Evolutionary conservation across 2,113 vertebrate genomes (phyloP).

Genomic region (Saimiri boliviensis): DNA sequence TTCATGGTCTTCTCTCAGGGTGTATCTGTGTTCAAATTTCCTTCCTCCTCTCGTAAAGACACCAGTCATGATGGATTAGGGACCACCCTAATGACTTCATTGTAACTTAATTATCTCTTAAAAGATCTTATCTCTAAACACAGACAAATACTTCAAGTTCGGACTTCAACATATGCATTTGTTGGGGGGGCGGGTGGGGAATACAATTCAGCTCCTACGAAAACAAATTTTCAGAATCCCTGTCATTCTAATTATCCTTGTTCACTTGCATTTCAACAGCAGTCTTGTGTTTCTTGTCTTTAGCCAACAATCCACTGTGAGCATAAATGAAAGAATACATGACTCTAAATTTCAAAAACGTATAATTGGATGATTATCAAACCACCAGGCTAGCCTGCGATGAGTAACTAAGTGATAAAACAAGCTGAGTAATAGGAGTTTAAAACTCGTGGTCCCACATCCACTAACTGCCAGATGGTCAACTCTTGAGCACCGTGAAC

Average conservation of each 20-base stretch:
- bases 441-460: not conserved
- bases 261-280: not conserved
- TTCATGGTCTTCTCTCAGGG: not conserved
- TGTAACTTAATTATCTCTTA: not conserved
- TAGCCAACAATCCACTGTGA: not conserved
- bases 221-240: not conserved
- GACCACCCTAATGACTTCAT: not conserved
- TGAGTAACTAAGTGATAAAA: not conserved
- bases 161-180: not conserved
- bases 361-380: not conserved
- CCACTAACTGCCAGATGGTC: not conserved
- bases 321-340: not conserved
- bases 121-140: not conserved
- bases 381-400: not conserved
- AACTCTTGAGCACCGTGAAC: not conserved
- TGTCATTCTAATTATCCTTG: not conserved
- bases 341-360: not conserved
- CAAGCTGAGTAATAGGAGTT: not conserved
- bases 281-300: not conserved
- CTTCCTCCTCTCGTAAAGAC: not conserved
- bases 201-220: not conserved
- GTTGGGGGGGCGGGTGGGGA: not conserved
- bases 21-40: not conserved
- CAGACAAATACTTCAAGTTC: not conserved
- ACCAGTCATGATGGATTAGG: not conserved